Percentiles rank a stretch among this genome's conserved stretches.
These are phyloP conservation scores for Amorpha juglandis DNA, from an alignment of 2,888 invertebrate genomes.

Conservation along the genomic window DNA sequence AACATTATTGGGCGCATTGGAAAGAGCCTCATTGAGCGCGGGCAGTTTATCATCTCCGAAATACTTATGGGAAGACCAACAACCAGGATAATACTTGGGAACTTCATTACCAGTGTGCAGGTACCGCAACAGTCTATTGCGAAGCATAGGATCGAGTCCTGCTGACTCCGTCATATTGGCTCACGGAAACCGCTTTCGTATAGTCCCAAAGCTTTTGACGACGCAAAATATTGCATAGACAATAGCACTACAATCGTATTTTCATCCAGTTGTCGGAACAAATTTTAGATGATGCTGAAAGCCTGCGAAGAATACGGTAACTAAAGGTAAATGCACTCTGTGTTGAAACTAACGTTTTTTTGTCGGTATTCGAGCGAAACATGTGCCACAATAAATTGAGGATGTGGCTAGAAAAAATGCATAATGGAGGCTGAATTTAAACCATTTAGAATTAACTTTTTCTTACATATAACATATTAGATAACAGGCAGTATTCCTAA, in stretches of 20 bases:
- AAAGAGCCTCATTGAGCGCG: slow-evolving; percentile 60
- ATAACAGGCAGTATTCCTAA: background rate
- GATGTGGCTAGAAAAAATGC: slow-evolving; percentile 82
- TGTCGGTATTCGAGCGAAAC: slow-evolving; percentile 76
- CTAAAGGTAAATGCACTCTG: slow-evolving; percentile 63
- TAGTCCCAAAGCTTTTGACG: slow-evolving; percentile 34
- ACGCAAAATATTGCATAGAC: slow-evolving; percentile 46
- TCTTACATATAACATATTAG: background rate
- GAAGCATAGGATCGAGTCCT: slow-evolving; percentile 59
- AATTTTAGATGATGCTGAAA: slow-evolving; percentile 40
- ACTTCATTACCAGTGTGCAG: slow-evolving; percentile 81
- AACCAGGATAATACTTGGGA: slow-evolving; percentile 83
- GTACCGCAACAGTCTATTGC: slow-evolving; percentile 74
- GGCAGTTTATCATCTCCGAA: slow-evolving; percentile 71
- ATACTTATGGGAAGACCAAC: slow-evolving; percentile 80
- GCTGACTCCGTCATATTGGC: slow-evolving; percentile 57
- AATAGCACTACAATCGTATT: slow-evolving; percentile 34
- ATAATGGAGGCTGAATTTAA: slow-evolving; percentile 66
- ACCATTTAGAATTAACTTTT: background rate
- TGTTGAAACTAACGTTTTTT: slow-evolving; percentile 64
- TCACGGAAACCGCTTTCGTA: slow-evolving; percentile 34
- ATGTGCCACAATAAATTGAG: slow-evolving; percentile 80
- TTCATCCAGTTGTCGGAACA: slow-evolving; percentile 46
- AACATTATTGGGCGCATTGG: slow-evolving; percentile 46
- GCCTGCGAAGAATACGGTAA: slow-evolving; percentile 57